Percentiles rank a stretch among this genome's conserved stretches.
phyloP scores from a whole-genome alignment of 2,797 vertebrate genomes.

The Hoplostethus atlanticus region DNA sequence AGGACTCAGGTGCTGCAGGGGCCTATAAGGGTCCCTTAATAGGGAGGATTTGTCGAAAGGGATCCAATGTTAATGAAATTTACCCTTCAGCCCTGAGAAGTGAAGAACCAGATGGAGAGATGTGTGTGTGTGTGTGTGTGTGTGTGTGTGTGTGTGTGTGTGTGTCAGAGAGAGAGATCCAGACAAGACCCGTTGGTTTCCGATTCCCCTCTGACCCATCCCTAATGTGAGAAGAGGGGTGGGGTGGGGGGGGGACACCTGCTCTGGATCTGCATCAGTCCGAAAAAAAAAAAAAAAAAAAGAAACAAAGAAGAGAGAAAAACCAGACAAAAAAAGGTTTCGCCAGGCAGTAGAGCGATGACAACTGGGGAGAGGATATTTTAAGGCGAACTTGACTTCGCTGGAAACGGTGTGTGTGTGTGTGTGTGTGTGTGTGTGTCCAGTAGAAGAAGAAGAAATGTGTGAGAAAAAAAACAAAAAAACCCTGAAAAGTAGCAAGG shows the following conservation, averaged over 20 bases:
- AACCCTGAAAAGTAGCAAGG: constrained; percentile 20
- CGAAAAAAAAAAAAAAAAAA: background rate
- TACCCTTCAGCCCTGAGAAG: constrained; percentile 15
- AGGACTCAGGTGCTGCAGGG: constrained; percentile 26
- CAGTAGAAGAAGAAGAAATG: constrained; percentile 18
- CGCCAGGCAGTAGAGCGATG: constrained; percentile 33
- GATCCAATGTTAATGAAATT: constrained; percentile 31
- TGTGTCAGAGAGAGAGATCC: background rate
- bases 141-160: background rate
- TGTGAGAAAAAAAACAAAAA: background rate
- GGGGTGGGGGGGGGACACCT: constrained; percentile 43
- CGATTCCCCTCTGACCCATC: constrained; percentile 12
- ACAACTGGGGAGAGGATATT: constrained; percentile 34
- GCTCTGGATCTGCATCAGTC: constrained; percentile 39
- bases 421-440: background rate
- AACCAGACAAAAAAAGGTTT: constrained; percentile 13
- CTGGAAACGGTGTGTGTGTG: constrained; percentile 21
- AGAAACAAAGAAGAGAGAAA: constrained; percentile 14
- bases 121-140: background rate
- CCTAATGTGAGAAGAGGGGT: constrained; percentile 21
- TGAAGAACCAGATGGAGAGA: constrained; percentile 46
- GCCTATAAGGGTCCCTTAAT: constrained; percentile 16
- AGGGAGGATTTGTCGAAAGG: constrained; percentile 37
- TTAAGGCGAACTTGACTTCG: constrained; percentile 23
- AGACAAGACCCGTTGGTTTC: constrained; percentile 2